phyloP scores from a whole-genome alignment of 2,113 vertebrate genomes.

The Ammodytes marinus region DNA sequence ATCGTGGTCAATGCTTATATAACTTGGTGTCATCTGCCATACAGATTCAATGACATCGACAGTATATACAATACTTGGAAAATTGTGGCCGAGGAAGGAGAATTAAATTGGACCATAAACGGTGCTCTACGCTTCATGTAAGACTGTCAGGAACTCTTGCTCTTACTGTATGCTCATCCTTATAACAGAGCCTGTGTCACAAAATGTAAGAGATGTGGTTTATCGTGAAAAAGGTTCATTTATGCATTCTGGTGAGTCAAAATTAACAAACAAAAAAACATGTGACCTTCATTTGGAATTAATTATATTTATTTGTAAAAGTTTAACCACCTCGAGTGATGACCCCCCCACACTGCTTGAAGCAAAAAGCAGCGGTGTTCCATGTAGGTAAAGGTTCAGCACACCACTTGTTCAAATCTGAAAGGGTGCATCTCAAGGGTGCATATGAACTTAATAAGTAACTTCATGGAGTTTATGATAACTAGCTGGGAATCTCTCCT shows the following conservation, averaged over 20 bases:
- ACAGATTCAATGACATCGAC: neutral
- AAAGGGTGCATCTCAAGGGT: conserved; percentile 27
- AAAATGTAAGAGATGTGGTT: neutral
- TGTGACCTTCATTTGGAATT: conserved; percentile 47
- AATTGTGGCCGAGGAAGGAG: neutral
- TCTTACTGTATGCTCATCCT: neutral
- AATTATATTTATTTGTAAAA: conserved; percentile 78
- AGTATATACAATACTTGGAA: neutral
- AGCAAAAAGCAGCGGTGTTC: conserved; percentile 70
- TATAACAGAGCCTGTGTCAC: neutral
- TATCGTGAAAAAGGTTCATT: neutral
- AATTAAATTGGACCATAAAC: neutral
- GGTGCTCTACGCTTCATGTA: neutral
- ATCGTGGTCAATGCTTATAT: neutral
- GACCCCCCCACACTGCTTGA: conserved; percentile 58
- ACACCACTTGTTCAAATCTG: conserved; percentile 47
- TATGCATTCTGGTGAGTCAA: conserved; percentile 1
- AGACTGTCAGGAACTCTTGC: neutral
- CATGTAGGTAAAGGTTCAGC: conserved; percentile 47
- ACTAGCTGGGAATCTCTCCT: conserved; percentile 26
- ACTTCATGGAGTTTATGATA: conserved; percentile 31
- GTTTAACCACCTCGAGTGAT: conserved; percentile 69
- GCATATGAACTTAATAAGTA: conserved; percentile 28
- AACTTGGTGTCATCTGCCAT: neutral
- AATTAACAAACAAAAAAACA: conserved; percentile 28